Evolutionary conservation across 2,797 vertebrate genomes (phyloP).

Genomic region (Coluber constrictor): DNA sequence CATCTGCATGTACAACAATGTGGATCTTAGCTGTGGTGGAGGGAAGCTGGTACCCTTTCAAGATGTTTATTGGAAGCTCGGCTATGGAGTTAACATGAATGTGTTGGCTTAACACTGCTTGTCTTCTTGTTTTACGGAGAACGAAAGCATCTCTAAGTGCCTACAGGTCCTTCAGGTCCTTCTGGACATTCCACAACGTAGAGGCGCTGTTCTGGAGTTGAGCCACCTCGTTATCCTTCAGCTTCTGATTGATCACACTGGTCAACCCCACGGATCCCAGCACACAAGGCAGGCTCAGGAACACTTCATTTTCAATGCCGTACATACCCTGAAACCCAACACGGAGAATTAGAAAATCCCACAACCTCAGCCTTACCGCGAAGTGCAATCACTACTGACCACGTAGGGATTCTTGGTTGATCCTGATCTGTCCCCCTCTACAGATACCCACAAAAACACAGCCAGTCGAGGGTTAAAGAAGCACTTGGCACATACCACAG

Average conservation of each 20-base stretch:
- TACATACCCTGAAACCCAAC: constrained; percentile 80
- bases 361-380: background rate
- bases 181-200: constrained; percentile 94
- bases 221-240: constrained; percentile 82
- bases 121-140: constrained; percentile 20
- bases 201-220: constrained; percentile 89
- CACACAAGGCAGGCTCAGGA: constrained; percentile 89
- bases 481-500: too few species aligned
- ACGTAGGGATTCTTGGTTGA: background rate
- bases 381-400: background rate
- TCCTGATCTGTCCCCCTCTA: too few species aligned
- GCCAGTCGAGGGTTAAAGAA: too few species aligned
- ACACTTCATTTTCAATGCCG: constrained; percentile 88
- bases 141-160: background rate
- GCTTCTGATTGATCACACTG: constrained; percentile 91
- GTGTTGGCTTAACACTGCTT: constrained; percentile 17
- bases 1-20: constrained; percentile 52
- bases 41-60: constrained; percentile 38
- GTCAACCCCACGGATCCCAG: constrained; percentile 81
- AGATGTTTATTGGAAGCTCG: constrained; percentile 51
- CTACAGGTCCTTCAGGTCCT: constrained; percentile 90
- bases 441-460: too few species aligned
- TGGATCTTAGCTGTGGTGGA: constrained; percentile 50
- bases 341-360: background rate
- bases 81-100: constrained; percentile 24